Conservation (phyloP, 2,797 vertebrate genomes). For the Xerus rutilus region DNA sequence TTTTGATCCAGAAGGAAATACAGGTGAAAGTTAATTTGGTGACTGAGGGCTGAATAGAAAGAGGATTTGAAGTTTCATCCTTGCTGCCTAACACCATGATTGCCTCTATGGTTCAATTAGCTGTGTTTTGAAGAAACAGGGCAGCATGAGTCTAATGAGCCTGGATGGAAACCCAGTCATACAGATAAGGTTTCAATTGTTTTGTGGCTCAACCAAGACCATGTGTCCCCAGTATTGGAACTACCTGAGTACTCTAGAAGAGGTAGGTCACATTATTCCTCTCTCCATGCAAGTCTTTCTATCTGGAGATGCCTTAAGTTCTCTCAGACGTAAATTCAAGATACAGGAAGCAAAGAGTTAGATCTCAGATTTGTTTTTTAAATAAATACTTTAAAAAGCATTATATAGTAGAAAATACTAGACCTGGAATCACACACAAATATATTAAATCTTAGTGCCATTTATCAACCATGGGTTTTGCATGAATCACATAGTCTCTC, state of each 20-base stretch:
- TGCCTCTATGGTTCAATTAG: constrained; percentile 16
- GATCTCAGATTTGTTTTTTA: background rate
- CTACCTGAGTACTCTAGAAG: constrained; percentile 12
- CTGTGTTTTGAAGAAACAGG: constrained; percentile 21
- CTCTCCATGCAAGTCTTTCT: background rate
- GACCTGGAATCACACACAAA: background rate
- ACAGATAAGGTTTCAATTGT: background rate
- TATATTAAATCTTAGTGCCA: background rate
- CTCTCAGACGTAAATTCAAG: constrained; percentile 27
- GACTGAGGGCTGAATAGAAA: constrained; percentile 19
- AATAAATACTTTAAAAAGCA: background rate
- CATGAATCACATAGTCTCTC: background rate
- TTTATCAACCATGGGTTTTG: background rate
- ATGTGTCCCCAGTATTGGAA: background rate
- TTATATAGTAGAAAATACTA: background rate
- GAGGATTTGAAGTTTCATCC: background rate
- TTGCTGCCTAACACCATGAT: background rate
- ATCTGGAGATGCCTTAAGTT: background rate
- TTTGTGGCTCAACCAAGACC: background rate
- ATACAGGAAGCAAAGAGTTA: background rate
- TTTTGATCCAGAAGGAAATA: constrained; percentile 57
- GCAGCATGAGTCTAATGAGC: background rate
- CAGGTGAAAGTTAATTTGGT: constrained; percentile 18
- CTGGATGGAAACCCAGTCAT: background rate
- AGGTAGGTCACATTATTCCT: background rate